Percentiles rank a stretch among this genome's conserved stretches.
phyloP scores from a whole-genome alignment of 2,113 vertebrate genomes.

The Microcebus lehilahytsara region DNA sequence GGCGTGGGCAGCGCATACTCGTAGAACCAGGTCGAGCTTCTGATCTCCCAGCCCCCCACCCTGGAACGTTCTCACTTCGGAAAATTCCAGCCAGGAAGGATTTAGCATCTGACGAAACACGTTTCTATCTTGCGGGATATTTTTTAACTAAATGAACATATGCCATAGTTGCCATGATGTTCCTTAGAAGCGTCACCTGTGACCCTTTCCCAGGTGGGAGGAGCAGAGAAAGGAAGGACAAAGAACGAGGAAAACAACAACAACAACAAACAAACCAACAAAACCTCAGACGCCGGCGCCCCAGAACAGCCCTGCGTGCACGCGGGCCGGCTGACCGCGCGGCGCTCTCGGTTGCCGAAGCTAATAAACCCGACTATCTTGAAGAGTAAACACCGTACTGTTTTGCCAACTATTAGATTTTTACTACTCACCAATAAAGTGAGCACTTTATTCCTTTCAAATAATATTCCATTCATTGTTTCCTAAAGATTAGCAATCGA shows the following conservation, averaged over 20 bases:
- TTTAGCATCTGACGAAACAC: background rate
- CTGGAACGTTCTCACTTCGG: background rate
- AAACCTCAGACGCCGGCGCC: fast-evolving
- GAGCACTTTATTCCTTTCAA: slow-evolving; percentile 72
- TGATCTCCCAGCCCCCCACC: background rate
- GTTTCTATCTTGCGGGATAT: background rate
- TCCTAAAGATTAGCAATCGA: slow-evolving; percentile 80
- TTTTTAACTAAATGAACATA: background rate
- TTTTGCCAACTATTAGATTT: slow-evolving; percentile 73
- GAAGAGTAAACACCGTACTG: slow-evolving; percentile 70
- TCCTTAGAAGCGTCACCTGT: background rate
- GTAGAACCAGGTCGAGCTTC: background rate
- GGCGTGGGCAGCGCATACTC: fast-evolving
- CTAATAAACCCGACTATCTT: slow-evolving; percentile 70
- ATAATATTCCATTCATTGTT: slow-evolving; percentile 77
- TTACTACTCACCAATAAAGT: slow-evolving; percentile 79
- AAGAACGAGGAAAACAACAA: background rate
- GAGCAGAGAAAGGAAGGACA: background rate
- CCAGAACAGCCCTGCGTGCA: background rate
- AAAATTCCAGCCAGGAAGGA: background rate
- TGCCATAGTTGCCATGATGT: background rate
- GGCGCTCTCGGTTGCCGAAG: background rate
- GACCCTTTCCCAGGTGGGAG: background rate
- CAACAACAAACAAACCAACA: background rate
- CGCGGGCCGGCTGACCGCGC: background rate